Conservation (phyloP, 2,888 invertebrate genomes). For the Toxonevra muliebris region DNA sequence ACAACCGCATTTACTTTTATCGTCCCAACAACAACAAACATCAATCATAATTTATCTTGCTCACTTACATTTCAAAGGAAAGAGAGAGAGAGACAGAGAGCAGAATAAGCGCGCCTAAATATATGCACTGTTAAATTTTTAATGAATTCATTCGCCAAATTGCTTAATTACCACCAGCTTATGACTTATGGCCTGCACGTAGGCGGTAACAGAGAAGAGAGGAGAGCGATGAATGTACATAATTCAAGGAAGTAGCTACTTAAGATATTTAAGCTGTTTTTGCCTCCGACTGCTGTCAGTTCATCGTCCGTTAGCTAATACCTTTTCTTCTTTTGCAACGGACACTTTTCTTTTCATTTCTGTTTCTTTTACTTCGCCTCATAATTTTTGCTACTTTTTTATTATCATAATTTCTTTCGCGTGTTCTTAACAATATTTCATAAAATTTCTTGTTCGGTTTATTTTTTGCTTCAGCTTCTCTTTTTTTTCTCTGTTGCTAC, state of each 20-base stretch:
- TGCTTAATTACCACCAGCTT: constrained; percentile 30
- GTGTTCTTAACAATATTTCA: constrained; percentile 20
- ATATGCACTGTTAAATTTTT: constrained; percentile 30
- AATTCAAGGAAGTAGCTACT: no score
- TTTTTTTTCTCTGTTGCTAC: not conserved
- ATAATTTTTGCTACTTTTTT: not conserved
- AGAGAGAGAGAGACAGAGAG: not conserved
- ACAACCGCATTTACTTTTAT: constrained; percentile 29
- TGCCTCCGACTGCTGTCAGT: no score
- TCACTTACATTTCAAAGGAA: not conserved
- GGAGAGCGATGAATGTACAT: not conserved
- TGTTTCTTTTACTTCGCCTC: not conserved
- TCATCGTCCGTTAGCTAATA: no score
- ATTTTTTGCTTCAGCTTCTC: not conserved
- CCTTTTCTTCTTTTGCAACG: not conserved
- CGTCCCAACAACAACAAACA: constrained; percentile 10
- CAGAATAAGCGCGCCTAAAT: constrained; percentile 14
- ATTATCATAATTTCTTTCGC: constrained; percentile 20
- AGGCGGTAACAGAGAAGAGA: not conserved
- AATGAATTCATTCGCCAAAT: constrained; percentile 33
- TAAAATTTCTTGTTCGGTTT: constrained; percentile 15
- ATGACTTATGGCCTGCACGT: constrained; percentile 25
- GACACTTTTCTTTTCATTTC: not conserved
- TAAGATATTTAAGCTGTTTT: no score
- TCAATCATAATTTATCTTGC: constrained; percentile 29